Evolutionary conservation across 1,140 invertebrate species (phyloP).

Genomic region (Drosophila pruinosa): DNA sequence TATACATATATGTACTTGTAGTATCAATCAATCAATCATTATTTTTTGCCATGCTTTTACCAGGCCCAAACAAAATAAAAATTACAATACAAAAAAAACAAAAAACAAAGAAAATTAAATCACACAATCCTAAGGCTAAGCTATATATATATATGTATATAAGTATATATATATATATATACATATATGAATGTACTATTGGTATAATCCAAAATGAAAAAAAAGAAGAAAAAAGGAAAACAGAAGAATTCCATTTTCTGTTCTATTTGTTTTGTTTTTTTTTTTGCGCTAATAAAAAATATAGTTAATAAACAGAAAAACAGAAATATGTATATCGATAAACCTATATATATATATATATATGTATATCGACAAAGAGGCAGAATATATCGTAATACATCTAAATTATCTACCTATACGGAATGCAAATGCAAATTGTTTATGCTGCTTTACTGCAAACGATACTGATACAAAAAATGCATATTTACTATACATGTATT

Average conservation of each 20-base stretch:
- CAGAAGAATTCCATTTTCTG: constrained; percentile 24
- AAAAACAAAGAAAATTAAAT: constrained; percentile 20
- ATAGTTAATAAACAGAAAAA: constrained; percentile 48
- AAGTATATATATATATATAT: constrained; percentile 32
- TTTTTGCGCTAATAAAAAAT: constrained; percentile 30
- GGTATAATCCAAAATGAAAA: constrained; percentile 61
- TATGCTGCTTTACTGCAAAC: constrained; percentile 34
- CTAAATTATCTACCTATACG: constrained; percentile 39
- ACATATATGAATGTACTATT: constrained; percentile 58
- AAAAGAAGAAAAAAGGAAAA: constrained; percentile 2
- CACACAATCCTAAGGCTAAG: constrained; percentile 62
- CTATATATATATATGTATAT: constrained; percentile 26
- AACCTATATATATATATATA: constrained; percentile 8
- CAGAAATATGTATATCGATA: constrained; percentile 22
- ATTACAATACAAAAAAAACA: background rate
- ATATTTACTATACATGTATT: constrained; percentile 21
- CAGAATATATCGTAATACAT: constrained; percentile 35
- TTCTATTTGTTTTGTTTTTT: constrained; percentile 26
- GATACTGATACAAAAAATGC: constrained; percentile 11
- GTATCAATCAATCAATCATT: constrained; percentile 69
- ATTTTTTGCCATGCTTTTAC: constrained; percentile 58
- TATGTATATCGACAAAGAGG: constrained; percentile 17
- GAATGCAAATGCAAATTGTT: constrained; percentile 35
- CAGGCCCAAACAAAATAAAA: constrained; percentile 24
- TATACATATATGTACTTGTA: constrained; percentile 46